Evolutionary conservation across 2,113 vertebrate genomes (phyloP), one percentile per base, ranked within the genome.

Genomic region (Trogon surrucura): DNA sequence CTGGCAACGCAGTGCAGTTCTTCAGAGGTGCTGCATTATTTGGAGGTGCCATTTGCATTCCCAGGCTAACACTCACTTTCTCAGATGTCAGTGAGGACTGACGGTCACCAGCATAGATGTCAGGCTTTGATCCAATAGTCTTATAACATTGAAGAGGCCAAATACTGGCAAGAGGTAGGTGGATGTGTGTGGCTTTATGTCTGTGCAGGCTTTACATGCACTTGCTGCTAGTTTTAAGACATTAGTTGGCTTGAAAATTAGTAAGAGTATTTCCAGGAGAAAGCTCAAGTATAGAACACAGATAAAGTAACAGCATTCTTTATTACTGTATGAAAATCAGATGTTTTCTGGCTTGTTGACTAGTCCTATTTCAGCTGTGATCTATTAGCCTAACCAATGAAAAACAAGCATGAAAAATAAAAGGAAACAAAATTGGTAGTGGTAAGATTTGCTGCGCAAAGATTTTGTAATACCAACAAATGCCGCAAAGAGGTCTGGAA

Each of bases 71-170:
- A 41, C 65, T 91, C 75, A 57, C 64, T 80, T 87, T 91, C 94
- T 96, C 96, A 47, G 85, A 91, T 97, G 82, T 92, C 94, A 79
- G 26, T 67, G 82, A 70, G 70, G 83, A 70, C 87, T 95, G 88
- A 80, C 91, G 72, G 73, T 29, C 81, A 71, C 86, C 87, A 71
- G 82, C 85, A 16, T 18, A 47, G 62, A 69, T 53, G 45, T 66
- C 83, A 77, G 96, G 95, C 80, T 95, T 77, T 29, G 23, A 23
- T 95, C 83, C 94, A 96, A 61, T 61, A 56, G 13, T 21, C 48
- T 26, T 30, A 9, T 47, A 21, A 62, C 64, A 73, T 61, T 67
- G 64, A 22, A 79, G 73, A 79, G 60, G 45, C 80, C 22, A 6
- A 50, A 77, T 30, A 62, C n/a, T 84, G 53, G 38, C 51, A 62